Evolutionary conservation across 1,140 invertebrate genomes (phyloP), one percentile per base, ranked within the genome.

Genomic region (Rhopalosiphum padi): DNA sequence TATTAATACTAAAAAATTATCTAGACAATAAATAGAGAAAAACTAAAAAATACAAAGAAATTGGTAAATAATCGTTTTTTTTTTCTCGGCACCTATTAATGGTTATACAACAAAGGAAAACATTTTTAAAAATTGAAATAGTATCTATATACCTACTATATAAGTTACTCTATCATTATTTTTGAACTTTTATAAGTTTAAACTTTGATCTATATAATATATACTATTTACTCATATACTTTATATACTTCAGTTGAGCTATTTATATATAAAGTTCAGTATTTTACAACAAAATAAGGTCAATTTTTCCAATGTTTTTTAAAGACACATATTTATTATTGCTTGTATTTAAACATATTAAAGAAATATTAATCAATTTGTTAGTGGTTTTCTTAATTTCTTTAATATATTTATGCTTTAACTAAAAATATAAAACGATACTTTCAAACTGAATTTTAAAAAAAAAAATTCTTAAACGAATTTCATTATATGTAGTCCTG

Each of bases 131-230:
- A 88, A 51, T 35, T 51, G 43, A 77, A n/a, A 77, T 77, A 77
- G 8, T 83, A 83, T 18, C 7, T 41, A 43, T 41, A 23, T 41
- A 87, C 15, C 23, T 41, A 41, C 37, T 41, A 11, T 87, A n/a
- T 85, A 41, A 85, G 41, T 85, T 85, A 85, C 37, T 85, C 37
- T 43, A 85, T 85, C 83, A 43, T 85, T 87, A 48, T 87, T 87
- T 87, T 48, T 87, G 25, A 87, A 48, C 46, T 48, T 48, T 87
- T 87, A 48, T 21, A 87, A 87, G 9, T 48, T 46, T 87, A 87
- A 87, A 87, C 46, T 87, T 87, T 87, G 25, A 48, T 87, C 43
- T 87, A 87, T 86, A 41, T n/a, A 46, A 7, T 48, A 23, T 48
- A 22, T 35, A n/a, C 6, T 87, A 48, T n/a, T 35, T n/a, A 25